Evolutionary conservation across 2,888 invertebrate genomes (phyloP).

Genomic region (Anthrax anthrax): DNA sequence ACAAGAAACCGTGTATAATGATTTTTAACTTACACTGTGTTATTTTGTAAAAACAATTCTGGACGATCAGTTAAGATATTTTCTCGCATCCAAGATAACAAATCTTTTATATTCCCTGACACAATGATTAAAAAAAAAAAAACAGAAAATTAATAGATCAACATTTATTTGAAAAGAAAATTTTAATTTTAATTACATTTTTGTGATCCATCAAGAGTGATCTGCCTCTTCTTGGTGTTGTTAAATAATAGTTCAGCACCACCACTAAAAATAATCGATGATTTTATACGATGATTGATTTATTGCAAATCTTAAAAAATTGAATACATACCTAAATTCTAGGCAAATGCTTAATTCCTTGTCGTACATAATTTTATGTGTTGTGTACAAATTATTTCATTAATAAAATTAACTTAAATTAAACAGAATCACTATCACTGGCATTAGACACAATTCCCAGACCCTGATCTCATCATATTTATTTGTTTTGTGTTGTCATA

Average conservation of each 20-base stretch:
- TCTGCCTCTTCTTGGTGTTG: constrained; percentile 57
- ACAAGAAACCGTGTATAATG: background rate
- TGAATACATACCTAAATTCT: background rate
- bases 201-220: constrained; percentile 45
- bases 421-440: too few species aligned
- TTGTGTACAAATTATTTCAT: too few species aligned
- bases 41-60: constrained; percentile 47
- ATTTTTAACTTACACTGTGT: constrained; percentile 26
- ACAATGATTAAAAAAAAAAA: constrained; percentile 20
- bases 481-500: too few species aligned
- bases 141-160: constrained; percentile 12
- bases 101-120: constrained; percentile 51
- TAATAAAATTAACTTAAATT: too few species aligned
- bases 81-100: constrained; percentile 72
- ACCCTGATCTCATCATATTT: too few species aligned
- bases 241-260: constrained; percentile 85
- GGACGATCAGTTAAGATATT: constrained; percentile 72
- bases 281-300: background rate
- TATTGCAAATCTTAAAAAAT: background rate
- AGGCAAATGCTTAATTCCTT: background rate
- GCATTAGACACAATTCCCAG: too few species aligned
- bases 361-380: too few species aligned
- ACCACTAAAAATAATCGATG: constrained; percentile 46
- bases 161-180: background rate
- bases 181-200: constrained; percentile 24